These are phyloP conservation scores for Helogale parvula DNA, from an alignment of 2,113 vertebrate species.

Conservation along the genomic window DNA sequence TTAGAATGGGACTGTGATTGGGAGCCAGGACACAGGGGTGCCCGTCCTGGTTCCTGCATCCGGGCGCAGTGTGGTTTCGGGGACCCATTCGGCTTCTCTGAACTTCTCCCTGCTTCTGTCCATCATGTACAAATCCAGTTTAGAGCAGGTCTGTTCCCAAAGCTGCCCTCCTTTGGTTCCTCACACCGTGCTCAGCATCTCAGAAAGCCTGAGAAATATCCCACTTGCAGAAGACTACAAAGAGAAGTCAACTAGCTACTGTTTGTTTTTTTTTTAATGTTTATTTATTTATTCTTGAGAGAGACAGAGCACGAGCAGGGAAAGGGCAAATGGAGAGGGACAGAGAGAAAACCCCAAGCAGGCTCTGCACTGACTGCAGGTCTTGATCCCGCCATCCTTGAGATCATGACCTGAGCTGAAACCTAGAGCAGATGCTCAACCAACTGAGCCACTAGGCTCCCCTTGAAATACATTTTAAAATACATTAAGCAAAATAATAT, in stretches of 20 bases:
- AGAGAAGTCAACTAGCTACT: no score
- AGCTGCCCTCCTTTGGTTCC: background rate
- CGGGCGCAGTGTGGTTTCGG: rapidly evolving
- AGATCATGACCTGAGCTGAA: no score
- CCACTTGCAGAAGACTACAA: background rate
- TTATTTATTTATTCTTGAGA: no score
- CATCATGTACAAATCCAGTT: background rate
- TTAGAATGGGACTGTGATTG: rapidly evolving
- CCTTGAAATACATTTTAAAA: background rate
- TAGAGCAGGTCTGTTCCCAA: background rate
- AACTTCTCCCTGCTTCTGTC: background rate
- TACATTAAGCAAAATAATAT: background rate
- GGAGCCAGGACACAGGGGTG: background rate
- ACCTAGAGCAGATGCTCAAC: no score
- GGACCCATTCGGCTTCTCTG: rapidly evolving
- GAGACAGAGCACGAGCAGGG: no score
- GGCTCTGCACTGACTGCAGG: rapidly evolving
- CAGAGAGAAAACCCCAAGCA: no score
- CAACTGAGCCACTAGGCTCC: no score
- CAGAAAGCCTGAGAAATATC: background rate
- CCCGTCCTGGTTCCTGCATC: rapidly evolving
- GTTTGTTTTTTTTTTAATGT: background rate
- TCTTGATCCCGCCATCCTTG: no score
- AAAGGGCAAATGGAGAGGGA: no score
- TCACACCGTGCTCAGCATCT: background rate